phyloP scores from a whole-genome alignment of 30 jellyfish, hydroid and myxozoan species.

The Aurelia sp. region DNA sequence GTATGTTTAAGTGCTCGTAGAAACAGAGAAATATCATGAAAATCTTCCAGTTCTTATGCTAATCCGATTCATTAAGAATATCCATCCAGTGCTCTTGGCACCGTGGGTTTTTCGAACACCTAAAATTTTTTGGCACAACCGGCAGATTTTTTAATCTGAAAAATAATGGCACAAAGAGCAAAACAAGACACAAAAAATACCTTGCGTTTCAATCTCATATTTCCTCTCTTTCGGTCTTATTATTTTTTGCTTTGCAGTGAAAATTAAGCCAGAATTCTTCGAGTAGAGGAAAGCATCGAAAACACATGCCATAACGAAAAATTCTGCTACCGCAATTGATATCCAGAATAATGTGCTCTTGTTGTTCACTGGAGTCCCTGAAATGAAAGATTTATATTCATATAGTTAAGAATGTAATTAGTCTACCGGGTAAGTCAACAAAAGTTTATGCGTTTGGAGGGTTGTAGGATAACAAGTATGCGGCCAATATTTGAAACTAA shows the following conservation, averaged over 20 bases:
- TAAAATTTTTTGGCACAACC: neutral
- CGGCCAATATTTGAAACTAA: too few relatives aligned
- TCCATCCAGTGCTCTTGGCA: neutral
- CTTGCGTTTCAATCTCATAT: slow-evolving; percentile 3
- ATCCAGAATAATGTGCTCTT: slow-evolving; percentile 26
- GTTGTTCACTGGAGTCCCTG: neutral
- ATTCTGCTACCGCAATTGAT: slow-evolving; percentile 32
- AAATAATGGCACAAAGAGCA: neutral
- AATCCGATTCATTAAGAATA: neutral
- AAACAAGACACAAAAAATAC: neutral
- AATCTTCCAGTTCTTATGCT: too few relatives aligned
- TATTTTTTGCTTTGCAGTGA: neutral
- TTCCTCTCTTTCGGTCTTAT: neutral
- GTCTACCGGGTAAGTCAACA: too few relatives aligned
- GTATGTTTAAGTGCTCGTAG: too few relatives aligned
- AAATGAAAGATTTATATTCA: neutral
- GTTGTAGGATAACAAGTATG: too few relatives aligned
- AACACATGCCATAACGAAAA: slow-evolving; percentile 32
- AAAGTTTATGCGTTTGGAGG: too few relatives aligned
- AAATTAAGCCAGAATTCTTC: slow-evolving; percentile 26
- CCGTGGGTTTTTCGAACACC: neutral
- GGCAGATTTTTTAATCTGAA: neutral
- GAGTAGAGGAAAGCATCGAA: slow-evolving; percentile 48
- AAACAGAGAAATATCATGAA: too few relatives aligned
- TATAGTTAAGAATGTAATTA: neutral